Percentiles rank a stretch among this genome's conserved stretches.
Conservation (phyloP, 2,888 invertebrate species). For the Ceraclea dissimilis region DNA sequence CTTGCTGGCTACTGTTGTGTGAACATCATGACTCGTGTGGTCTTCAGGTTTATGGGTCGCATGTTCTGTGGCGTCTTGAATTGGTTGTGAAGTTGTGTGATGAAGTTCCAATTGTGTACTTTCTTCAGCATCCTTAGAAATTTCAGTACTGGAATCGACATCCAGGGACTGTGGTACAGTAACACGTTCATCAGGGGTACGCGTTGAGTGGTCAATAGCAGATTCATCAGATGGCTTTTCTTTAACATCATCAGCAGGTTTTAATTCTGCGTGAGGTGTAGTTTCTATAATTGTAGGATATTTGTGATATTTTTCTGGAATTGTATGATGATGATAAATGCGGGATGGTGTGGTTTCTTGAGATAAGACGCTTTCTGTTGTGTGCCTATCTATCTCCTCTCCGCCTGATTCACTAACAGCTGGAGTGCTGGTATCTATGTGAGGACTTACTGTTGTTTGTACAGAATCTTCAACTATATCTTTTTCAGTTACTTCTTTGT, state of each 20-base stretch:
- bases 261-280: background rate
- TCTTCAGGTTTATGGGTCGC: background rate
- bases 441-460: background rate
- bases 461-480: background rate
- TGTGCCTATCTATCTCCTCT: background rate
- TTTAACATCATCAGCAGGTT: background rate
- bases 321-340: too few relatives aligned
- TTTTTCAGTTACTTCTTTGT: background rate
- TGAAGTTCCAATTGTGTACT: too few relatives aligned
- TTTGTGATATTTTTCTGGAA: too few relatives aligned
- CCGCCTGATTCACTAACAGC: too few relatives aligned
- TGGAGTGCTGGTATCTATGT: too few relatives aligned
- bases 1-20: background rate
- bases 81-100: background rate
- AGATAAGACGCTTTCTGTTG: background rate
- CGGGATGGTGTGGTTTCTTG: background rate
- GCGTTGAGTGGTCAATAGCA: slow-evolving; percentile 3
- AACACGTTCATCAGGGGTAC: too few relatives aligned
- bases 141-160: background rate
- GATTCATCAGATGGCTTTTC: slow-evolving; percentile 12
- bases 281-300: background rate
- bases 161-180: too few relatives aligned
- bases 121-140: background rate
- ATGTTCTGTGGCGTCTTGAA: background rate
- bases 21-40: background rate